Evolutionary conservation across 2,113 vertebrate genomes (phyloP), one percentile per base, ranked within the genome.

Genomic region (Xenopus laevis): DNA sequence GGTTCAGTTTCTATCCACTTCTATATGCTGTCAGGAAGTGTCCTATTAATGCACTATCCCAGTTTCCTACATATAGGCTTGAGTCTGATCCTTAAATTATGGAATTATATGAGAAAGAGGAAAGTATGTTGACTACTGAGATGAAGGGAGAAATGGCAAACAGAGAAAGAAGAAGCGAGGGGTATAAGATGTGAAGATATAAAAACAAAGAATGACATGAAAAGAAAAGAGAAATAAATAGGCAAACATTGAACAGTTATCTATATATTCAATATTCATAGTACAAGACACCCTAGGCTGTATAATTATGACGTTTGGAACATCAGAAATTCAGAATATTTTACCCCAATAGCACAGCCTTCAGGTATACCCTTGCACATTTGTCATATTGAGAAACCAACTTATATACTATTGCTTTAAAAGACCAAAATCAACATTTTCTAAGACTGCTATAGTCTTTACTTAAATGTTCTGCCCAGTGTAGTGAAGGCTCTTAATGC

Each of bases 171-270:
- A 65, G 40, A 30, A n/a, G 52, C 8, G 40, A n/a, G 13, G 12
- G 40, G 57, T 4, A 16, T 11, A 40, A 47, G 33, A 27, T 40
- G 23, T 52, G 67, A 46, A 62, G 52, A 45, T 17, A 62, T 21
- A 66, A 50, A 20, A 61, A 21, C 55, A 68, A n/a, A 73, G 44
- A 50, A 50, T 12, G 30, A 58, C 1, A 66, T 64, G 18, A 46
- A 10, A 68, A 15, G 30, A 44, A 65, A 58, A 55, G 16, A 72
- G 15, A 55, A 13, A 50, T 50, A 40, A 40, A 40, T 61, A 64
- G 46, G 74, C 74, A 70, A 57, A 77, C 74, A 77, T 57, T 64
- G 67, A 77, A 77, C 74, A 70, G 21, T 70, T 77, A 77, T 59
- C 16, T 11, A 55, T 61, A 62, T 40, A 68, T 60, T 10, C 21